Conservation (phyloP, 2,797 vertebrate species). For the Notoglanidium macrostoma region DNA sequence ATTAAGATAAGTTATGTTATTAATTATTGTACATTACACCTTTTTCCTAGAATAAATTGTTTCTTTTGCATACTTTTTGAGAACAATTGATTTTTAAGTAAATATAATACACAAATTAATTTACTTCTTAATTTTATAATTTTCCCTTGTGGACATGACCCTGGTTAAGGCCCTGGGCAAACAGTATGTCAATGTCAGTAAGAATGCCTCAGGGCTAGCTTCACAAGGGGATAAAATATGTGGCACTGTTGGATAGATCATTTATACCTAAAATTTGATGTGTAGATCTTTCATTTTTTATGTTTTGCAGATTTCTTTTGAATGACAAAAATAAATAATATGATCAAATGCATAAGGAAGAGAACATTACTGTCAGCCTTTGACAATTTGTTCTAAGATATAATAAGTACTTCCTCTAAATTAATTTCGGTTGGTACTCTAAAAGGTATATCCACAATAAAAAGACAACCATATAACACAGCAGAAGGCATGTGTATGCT, state of each 20-base stretch:
- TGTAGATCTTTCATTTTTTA: background rate
- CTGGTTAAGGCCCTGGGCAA: background rate
- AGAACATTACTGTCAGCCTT: background rate
- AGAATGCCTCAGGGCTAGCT: constrained; percentile 13
- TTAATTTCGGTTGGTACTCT: background rate
- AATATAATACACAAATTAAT: background rate
- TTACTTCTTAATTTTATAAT: background rate
- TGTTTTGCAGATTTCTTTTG: background rate
- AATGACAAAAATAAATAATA: background rate
- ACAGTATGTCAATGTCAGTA: background rate
- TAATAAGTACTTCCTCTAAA: background rate
- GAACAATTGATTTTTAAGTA: background rate
- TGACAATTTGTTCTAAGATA: background rate
- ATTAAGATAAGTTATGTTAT: background rate
- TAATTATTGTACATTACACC: background rate
- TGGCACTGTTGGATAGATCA: too few relatives aligned
- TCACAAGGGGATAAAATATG: background rate
- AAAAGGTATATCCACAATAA: background rate
- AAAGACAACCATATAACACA: background rate
- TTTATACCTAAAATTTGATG: background rate
- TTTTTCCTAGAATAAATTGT: background rate
- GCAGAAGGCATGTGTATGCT: background rate
- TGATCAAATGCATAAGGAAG: background rate
- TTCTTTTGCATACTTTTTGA: background rate
- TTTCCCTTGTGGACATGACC: background rate